Percentiles rank a stretch among this genome's conserved stretches.
Evolutionary conservation across 2,797 vertebrate species (phyloP).

Genomic region (Anisognathus igniventris): DNA sequence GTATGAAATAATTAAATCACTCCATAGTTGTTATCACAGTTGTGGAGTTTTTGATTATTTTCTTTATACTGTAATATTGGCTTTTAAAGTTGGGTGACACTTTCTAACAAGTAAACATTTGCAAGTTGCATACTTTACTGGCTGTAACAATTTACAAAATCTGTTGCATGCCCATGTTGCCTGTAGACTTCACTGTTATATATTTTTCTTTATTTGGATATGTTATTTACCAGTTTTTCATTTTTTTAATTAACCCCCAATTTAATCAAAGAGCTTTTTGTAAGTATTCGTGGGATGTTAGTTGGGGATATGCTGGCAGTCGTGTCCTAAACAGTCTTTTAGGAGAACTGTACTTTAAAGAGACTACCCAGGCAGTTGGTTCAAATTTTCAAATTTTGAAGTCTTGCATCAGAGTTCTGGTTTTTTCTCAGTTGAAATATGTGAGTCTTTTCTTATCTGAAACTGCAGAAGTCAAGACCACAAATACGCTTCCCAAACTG

Average conservation of each 20-base stretch:
- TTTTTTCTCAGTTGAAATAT: not conserved
- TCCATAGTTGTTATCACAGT: not conserved
- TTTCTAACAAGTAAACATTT: not conserved
- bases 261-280: not conserved
- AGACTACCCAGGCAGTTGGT: not conserved
- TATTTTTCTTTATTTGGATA: not conserved
- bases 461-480: not conserved
- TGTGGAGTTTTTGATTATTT: not conserved
- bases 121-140: not conserved
- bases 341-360: not conserved
- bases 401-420: accelerated
- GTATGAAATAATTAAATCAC: not conserved
- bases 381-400: not conserved
- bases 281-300: not conserved
- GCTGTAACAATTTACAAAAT: not conserved
- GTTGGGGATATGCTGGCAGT: not conserved
- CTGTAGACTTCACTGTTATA: not conserved
- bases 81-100: not conserved
- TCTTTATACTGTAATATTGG: not conserved
- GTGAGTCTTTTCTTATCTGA: not conserved
- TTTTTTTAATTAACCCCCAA: not conserved
- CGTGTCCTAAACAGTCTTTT: not conserved
- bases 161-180: not conserved
- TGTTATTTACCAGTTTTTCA: not conserved
- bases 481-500: not conserved